Base-by-base conservation (phyloP, 2,797 vertebrate species). In the Tokudaia tokunoshimensis region DNA sequence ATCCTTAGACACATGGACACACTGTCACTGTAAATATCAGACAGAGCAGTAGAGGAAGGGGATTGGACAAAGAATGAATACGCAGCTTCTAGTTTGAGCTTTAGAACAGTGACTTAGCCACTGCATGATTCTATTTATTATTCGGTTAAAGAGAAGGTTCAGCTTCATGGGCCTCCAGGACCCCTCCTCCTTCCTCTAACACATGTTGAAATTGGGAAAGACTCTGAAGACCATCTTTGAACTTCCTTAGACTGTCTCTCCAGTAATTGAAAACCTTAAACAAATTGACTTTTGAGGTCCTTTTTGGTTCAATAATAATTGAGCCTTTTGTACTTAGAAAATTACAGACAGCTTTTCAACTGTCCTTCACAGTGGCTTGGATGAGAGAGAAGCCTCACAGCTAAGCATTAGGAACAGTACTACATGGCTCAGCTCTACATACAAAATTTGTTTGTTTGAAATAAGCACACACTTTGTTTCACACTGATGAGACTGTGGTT, bases 251-350 rank as follows among this genome's bases (percentile, higher is more conserved):
- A 57, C 2, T 24, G 19, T 50, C 55, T 78, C 37, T 37, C 15
- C 61, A 82, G 78, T 96, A 94, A 92, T 67, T 95, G 86, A 82
- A 94, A 95, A 85, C 75, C 47, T 96, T 83, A 89, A 24, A 82
- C 91, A 91, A 95, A 85, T 79, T 72, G 85, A 89, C 74, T 95
- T 97, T 85, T 88, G 80, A 96, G 90, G 52, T 85, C 29, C 19
- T 57, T 96, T 82, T 92, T 74, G 93, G 61, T 91, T 96, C 41
- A 86, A 10, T 70, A 44, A 84, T 80, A 92, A 47, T 89, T 96
- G 74, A 95, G 14, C 11, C 67, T 94, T 92, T 95, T 88, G 55
- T 95, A 22, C 85, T 52, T 52, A 82, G 55, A 79, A 97, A 93
- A 94, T 85, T 24, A 47, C 55, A 95, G 94, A 52, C 41, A 5